Conservation (phyloP, 2,113 vertebrate species). For the Gorsachius goisagi region DNA sequence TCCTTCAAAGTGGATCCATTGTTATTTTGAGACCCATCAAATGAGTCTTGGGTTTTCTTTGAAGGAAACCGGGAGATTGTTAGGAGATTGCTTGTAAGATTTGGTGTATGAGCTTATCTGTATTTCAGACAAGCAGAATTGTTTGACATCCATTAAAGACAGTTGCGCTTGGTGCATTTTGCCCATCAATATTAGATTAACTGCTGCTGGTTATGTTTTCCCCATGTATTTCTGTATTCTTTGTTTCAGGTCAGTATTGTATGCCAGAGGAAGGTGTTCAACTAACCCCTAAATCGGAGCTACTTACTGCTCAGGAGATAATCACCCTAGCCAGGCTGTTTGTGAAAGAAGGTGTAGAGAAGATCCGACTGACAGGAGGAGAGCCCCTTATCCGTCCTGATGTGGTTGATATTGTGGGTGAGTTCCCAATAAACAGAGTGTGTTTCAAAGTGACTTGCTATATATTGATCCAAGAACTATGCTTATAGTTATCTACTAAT, state of each 20-base stretch:
- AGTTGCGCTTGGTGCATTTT: not conserved
- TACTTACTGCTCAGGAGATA: conserved; percentile 87
- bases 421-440: conserved; percentile 14
- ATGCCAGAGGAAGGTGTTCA: conserved; percentile 96
- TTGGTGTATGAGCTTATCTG: not conserved
- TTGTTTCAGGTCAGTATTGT: conserved; percentile 90
- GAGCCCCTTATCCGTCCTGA: conserved; percentile 94
- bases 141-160: not conserved
- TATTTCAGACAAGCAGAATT: not conserved
- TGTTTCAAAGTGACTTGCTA: not conserved
- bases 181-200: not conserved
- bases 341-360: conserved; percentile 91
- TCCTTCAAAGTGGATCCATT: not conserved
- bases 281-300: conserved; percentile 86
- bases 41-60: not conserved
- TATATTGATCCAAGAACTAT: not conserved
- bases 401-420: conserved; percentile 90
- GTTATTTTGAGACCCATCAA: not conserved
- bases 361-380: conserved; percentile 95
- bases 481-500: not conserved
- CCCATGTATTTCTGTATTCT: not conserved
- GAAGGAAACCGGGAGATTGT: not conserved
- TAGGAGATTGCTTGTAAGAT: not conserved
- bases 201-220: not conserved
- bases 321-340: conserved; percentile 88